Evolutionary conservation across 35 echinoderm and acorn worm species (phyloP), one percentile per base, ranked within the genome.

Genomic region (Heliocidaris erythrogramma): DNA sequence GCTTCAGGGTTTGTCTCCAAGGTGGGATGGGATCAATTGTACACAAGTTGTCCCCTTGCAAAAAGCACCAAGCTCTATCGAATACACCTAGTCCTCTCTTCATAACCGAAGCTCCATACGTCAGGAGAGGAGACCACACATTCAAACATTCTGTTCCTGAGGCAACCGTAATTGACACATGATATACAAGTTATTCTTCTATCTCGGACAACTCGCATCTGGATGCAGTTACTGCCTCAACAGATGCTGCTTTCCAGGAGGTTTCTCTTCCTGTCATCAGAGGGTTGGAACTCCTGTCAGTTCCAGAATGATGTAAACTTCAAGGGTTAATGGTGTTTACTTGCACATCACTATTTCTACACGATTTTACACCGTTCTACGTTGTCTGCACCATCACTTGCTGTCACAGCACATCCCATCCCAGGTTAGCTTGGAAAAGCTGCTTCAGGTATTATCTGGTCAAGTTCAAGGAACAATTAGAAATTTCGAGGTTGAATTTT

Each of bases 171-270:
- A 85, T 94, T 84, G 65, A 94, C 32, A 21, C 93, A 14, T n/a
- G n/a, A n/a, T n/a, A n/a, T 89, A 7, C 12, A 95, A 95, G 30
- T 95, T 49, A 85, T 95, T 85, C 78, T 95, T 89, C 47, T 88
- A 89, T 30, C 42, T 42, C 94, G 31, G 9, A 87, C 94, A 13
- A 88, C 32, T 50, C 93, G 94, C 47, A 87, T 95, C 49, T 47
- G 78, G 42, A 91, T 49, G 13, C 89, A 91, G 31, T 48, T 91
- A 47, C 89, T 48, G 89, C 32, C 32, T 4, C 89, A 91, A 91
- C 89, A 91, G 31, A 24, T 47, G 89, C 47, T 92, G 90, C n/a
- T 30, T 92, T 92, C 78, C 30, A 89, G 94, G 94, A 89, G 16
- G 32, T 42, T 21, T 78, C 94, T 30, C 94, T 94, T 48, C 94